Evolutionary conservation across 2,888 invertebrate species (phyloP).

Genomic region (Malacosoma neustria): DNA sequence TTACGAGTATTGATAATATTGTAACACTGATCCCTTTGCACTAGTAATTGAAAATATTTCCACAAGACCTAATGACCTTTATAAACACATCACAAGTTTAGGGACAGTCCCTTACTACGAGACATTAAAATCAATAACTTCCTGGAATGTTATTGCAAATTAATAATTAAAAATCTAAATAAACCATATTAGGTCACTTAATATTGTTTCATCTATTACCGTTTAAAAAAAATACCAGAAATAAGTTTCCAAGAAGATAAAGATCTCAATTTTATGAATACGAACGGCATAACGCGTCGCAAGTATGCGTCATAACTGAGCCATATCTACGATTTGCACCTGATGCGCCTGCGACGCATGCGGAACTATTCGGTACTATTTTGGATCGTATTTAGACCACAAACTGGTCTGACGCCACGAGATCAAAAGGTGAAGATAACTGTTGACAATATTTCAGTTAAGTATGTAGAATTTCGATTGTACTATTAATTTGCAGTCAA

Average conservation of each 20-base stretch:
- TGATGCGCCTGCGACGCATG: slow-evolving; percentile 49
- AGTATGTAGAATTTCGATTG: background rate
- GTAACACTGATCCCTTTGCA: slow-evolving; percentile 3
- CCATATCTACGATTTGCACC: slow-evolving; percentile 49
- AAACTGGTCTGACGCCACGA: slow-evolving; percentile 50
- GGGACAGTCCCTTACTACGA: background rate
- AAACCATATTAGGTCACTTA: no score
- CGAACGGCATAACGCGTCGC: slow-evolving; percentile 10
- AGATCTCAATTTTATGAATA: background rate
- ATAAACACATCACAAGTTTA: background rate
- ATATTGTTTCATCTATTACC: no score
- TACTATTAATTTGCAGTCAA: no score
- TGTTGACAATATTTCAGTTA: background rate
- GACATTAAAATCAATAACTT: slow-evolving; percentile 3
- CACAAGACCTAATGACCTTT: background rate
- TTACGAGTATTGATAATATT: slow-evolving; percentile 9
- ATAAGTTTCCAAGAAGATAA: background rate
- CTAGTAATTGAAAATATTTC: slow-evolving; percentile 1
- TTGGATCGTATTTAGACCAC: slow-evolving; percentile 61
- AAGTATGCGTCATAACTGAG: slow-evolving; percentile 25
- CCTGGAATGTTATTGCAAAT: no score
- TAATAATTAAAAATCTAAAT: no score
- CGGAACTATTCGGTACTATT: slow-evolving; percentile 64
- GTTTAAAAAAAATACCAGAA: background rate
- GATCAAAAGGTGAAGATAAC: slow-evolving; percentile 57